phyloP scores from a whole-genome alignment of 2,888 invertebrate species.

The Omphaloscelis lunosa region DNA sequence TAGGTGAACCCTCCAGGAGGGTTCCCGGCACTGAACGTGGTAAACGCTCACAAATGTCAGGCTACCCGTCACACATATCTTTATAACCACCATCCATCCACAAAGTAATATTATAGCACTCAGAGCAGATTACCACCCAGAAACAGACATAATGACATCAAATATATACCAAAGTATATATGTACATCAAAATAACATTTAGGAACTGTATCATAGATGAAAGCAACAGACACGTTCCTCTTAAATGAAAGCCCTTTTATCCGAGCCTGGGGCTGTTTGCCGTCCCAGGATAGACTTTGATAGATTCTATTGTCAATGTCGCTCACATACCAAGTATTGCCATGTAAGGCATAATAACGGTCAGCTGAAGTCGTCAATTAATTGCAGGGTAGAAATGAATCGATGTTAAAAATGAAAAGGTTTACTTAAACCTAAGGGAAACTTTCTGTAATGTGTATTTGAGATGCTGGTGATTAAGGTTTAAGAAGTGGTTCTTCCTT shows the following conservation, averaged over 20 bases:
- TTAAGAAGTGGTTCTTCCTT: background rate
- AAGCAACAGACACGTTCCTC: constrained; percentile 70
- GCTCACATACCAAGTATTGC: constrained; percentile 2
- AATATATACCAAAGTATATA: constrained; percentile 34
- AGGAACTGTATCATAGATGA: constrained; percentile 58
- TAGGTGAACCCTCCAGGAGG: too few relatives aligned
- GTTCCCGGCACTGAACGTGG: background rate
- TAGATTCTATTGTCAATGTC: constrained; percentile 43
- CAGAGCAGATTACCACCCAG: constrained; percentile 28
- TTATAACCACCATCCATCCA: constrained; percentile 6
- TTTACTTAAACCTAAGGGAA: too few relatives aligned
- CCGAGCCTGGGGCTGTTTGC: constrained; percentile 74
- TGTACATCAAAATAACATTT: constrained; percentile 69
- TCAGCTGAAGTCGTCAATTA: constrained; percentile 14
- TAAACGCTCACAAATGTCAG: constrained; percentile 13
- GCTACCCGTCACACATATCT: constrained; percentile 1
- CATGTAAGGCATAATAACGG: background rate
- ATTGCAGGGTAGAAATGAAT: background rate
- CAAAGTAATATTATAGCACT: constrained; percentile 25
- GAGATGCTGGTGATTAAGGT: too few relatives aligned
- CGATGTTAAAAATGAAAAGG: background rate
- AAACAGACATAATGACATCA: constrained; percentile 41
- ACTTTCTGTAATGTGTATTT: background rate
- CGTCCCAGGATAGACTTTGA: constrained; percentile 67
- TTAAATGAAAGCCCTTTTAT: constrained; percentile 74